These are phyloP conservation scores for Shinisaurus crocodilurus DNA, from an alignment of 2,113 vertebrate species.

Conservation along the genomic window DNA sequence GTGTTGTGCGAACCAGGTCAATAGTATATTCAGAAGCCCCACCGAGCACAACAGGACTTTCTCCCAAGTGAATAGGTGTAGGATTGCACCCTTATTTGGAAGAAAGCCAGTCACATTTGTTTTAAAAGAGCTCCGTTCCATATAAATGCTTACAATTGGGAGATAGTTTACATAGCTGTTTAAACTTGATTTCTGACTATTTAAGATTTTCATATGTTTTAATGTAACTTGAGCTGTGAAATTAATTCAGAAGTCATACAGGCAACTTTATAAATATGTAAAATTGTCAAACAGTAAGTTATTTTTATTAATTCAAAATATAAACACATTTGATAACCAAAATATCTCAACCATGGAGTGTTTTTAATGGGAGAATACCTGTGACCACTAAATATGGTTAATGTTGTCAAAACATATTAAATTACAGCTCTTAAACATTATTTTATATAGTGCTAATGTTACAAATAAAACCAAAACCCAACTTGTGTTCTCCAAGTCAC, in stretches of 20 bases:
- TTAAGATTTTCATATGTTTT: not conserved
- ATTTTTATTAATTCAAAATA: constrained; percentile 50
- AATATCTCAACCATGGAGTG: constrained; percentile 37
- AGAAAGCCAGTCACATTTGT: not conserved
- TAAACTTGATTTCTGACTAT: not conserved
- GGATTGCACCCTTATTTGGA: not conserved
- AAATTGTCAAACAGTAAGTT: constrained; percentile 22
- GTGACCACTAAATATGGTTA: constrained; percentile 70
- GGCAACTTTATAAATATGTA: constrained; percentile 40
- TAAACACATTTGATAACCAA: not conserved
- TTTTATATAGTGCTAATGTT: constrained; percentile 75
- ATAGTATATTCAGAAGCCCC: not conserved
- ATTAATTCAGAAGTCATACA: not conserved
- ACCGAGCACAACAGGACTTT: not conserved
- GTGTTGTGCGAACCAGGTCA: no score
- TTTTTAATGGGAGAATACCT: constrained; percentile 66
- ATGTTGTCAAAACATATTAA: constrained; percentile 74
- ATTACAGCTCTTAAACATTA: constrained; percentile 76
- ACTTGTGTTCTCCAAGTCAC: constrained; percentile 47
- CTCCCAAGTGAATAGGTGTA: not conserved
- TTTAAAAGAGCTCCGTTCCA: not conserved
- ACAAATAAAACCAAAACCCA: constrained; percentile 66
- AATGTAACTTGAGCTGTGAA: not conserved
- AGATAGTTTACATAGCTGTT: not conserved
- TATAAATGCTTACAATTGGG: not conserved